Percentiles rank a stretch among this genome's conserved stretches.
Conservation (phyloP, 2,113 vertebrate species). For the Struthidea cinerea region DNA sequence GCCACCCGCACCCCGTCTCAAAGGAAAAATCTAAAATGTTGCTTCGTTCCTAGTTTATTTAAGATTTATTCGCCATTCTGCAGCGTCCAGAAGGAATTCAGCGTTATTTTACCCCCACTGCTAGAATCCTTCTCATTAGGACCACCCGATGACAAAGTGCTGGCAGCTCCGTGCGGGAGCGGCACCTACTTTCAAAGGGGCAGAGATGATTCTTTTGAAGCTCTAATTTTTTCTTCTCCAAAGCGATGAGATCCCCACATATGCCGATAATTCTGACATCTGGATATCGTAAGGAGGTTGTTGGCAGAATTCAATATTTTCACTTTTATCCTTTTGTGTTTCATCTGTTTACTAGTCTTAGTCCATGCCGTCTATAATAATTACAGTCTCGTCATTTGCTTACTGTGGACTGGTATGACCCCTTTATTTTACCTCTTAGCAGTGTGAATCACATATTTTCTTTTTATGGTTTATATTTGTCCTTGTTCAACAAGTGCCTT, state of each 20-base stretch:
- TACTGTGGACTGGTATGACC: neutral
- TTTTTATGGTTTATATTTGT: neutral
- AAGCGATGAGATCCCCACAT: neutral
- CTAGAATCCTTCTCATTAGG: neutral
- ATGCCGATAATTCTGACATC: neutral
- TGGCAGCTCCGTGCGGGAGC: neutral
- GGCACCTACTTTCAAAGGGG: neutral
- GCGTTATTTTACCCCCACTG: neutral
- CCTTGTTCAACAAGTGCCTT: neutral
- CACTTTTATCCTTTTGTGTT: neutral
- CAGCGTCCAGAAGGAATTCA: neutral
- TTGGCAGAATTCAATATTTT: neutral
- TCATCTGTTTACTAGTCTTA: neutral
- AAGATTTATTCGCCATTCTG: neutral
- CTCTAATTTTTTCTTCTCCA: neutral
- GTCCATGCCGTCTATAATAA: fast-evolving
- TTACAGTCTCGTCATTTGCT: neutral
- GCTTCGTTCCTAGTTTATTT: neutral
- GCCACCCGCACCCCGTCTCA: fast-evolving
- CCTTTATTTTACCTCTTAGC: neutral
- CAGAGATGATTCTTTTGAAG: neutral
- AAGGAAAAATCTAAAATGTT: neutral
- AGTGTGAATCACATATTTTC: neutral
- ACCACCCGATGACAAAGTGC: neutral
- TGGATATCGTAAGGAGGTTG: neutral